A percentile compares a stretch with the other conserved stretches of the same genome.
Conservation (phyloP, 2,888 invertebrate genomes). For the Orthonychiurus folsomi region DNA sequence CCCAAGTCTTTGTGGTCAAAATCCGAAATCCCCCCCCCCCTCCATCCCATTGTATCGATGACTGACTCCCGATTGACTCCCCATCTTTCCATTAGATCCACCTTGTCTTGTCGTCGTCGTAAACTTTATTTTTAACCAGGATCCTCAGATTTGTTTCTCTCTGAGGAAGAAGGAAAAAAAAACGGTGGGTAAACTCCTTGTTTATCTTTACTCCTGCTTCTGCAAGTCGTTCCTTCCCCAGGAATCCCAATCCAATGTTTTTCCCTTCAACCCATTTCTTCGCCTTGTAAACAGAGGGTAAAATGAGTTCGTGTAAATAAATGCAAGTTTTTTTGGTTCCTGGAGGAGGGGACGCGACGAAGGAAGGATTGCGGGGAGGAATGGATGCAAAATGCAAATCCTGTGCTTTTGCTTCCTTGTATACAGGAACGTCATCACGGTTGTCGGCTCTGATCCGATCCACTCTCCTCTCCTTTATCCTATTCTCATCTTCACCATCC, state of each 20-base stretch:
- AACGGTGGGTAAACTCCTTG: conserved; percentile 28
- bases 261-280: too few species aligned
- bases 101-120: conserved; percentile 5
- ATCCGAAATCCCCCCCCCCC: background rate
- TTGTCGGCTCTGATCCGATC: background rate
- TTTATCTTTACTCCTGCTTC: conserved; percentile 30
- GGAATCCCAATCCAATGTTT: conserved; percentile 24
- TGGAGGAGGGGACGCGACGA: too few species aligned
- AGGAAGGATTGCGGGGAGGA: too few species aligned
- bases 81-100: conserved; percentile 2
- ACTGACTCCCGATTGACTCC: background rate
- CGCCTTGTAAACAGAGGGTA: conserved; percentile 30
- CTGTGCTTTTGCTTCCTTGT: too few species aligned
- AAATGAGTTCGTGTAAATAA: conserved; percentile 31
- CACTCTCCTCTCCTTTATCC: too few species aligned
- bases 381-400: background rate
- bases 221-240: conserved; percentile 24
- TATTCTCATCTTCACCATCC: background rate
- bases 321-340: too few species aligned
- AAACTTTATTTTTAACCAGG: conserved; percentile 22
- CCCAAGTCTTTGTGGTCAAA: background rate
- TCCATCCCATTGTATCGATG: background rate
- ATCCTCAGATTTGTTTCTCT: background rate
- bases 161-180: background rate
- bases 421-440: background rate